phyloP scores from a whole-genome alignment of 2,888 invertebrate genomes.

The Troides aeacus region DNA sequence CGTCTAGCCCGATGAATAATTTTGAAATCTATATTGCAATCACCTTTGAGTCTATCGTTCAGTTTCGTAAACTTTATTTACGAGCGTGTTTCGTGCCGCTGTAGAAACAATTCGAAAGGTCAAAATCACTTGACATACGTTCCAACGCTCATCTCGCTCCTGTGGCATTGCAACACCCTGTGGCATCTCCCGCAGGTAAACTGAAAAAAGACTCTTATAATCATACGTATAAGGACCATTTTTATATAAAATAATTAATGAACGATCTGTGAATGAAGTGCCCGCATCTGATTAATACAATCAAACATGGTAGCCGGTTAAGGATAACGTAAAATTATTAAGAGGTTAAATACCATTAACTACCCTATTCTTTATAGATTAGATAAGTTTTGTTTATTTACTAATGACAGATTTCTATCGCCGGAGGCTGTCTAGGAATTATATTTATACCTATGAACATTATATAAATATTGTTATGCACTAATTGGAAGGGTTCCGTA shows the following conservation, averaged over 20 bases:
- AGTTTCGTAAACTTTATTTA: slow-evolving; percentile 27
- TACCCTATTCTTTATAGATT: neutral
- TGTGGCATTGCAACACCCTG: slow-evolving; percentile 6
- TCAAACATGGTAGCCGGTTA: neutral
- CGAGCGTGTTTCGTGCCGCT: slow-evolving; percentile 14
- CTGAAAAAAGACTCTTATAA: neutral
- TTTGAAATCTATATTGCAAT: slow-evolving; percentile 30
- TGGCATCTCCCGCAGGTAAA: neutral
- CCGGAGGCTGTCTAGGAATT: too few relatives aligned
- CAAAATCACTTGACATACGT: slow-evolving; percentile 30
- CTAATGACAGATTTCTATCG: too few relatives aligned
- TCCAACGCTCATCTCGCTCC: neutral
- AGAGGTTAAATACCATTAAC: neutral
- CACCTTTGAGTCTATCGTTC: slow-evolving; percentile 18
- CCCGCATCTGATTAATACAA: slow-evolving; percentile 1
- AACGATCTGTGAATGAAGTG: neutral
- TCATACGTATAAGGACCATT: neutral
- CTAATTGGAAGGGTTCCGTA: too few relatives aligned
- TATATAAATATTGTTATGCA: too few relatives aligned
- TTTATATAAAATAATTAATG: neutral
- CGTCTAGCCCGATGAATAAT: slow-evolving; percentile 20
- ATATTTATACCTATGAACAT: too few relatives aligned
- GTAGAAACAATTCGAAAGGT: slow-evolving; percentile 31
- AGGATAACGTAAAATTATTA: neutral
- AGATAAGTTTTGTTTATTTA: too few relatives aligned